Percentiles rank a stretch among this genome's conserved stretches.
Conservation (phyloP, 2,113 vertebrate genomes). For the Choloepus hoffmanni region DNA sequence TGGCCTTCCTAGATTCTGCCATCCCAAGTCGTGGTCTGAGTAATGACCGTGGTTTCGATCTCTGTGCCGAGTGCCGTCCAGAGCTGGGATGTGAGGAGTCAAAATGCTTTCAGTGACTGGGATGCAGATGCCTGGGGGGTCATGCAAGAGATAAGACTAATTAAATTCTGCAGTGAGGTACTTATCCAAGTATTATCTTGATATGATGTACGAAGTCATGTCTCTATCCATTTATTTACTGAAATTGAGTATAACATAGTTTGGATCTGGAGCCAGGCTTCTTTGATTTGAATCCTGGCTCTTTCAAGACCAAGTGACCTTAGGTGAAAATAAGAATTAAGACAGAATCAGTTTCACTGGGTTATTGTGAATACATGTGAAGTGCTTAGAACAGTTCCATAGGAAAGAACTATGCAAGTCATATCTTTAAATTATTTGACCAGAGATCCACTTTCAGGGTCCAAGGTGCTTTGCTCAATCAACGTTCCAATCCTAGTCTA, state of each 20-base stretch:
- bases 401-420: neutral
- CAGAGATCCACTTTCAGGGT: neutral
- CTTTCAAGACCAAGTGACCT: neutral
- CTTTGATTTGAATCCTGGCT: neutral
- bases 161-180: neutral
- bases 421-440: neutral
- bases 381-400: neutral
- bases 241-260: neutral
- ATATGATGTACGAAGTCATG: neutral
- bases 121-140: conserved; percentile 92
- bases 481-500: neutral
- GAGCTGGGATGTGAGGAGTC: conserved; percentile 92
- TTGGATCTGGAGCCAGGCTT: neutral
- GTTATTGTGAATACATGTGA: neutral
- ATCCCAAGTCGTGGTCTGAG: conserved; percentile 92
- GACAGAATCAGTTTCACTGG: neutral
- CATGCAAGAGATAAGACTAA: neutral
- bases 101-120: conserved; percentile 93
- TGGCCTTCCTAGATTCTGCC: conserved; percentile 92
- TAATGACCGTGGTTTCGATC: conserved; percentile 86
- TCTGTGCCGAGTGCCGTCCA: conserved; percentile 92
- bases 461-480: neutral
- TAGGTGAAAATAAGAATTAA: conserved; percentile 15
- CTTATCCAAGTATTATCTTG: neutral
- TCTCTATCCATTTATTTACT: neutral